Conservation (phyloP, 2,797 vertebrate species). For the Malacoraja senta region DNA sequence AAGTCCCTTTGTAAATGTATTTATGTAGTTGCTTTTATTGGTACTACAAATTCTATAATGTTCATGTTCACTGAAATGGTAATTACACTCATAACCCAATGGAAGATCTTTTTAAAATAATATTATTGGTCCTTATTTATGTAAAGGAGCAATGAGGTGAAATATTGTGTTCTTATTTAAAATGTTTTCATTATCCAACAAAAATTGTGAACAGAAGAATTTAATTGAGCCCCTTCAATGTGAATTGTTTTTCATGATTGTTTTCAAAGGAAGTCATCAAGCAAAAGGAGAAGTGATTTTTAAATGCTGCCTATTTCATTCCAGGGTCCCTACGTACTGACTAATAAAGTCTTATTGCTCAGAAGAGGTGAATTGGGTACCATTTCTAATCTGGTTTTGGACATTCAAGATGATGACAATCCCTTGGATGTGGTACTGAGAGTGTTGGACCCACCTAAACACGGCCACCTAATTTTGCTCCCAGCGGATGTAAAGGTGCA, state of each 20-base stretch:
- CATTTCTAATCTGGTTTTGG: constrained; percentile 65
- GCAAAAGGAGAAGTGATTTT: background rate
- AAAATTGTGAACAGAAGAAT: background rate
- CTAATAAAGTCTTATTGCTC: constrained; percentile 63
- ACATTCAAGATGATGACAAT: constrained; percentile 78
- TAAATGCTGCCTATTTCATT: constrained; percentile 40
- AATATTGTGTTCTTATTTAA: background rate
- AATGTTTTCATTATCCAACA: background rate
- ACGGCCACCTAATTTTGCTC: constrained; percentile 63
- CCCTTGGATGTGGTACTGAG: constrained; percentile 69
- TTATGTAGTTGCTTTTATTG: background rate
- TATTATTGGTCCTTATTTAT: background rate
- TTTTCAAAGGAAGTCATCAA: background rate
- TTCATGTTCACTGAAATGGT: background rate
- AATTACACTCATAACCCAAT: background rate
- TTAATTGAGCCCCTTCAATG: background rate
- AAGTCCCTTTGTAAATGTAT: no score
- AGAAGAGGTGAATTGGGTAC: constrained; percentile 52
- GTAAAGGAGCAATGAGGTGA: background rate
- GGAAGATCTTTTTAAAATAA: background rate
- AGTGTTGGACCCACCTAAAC: constrained; percentile 69
- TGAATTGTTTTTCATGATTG: background rate
- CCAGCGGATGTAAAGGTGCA: constrained; percentile 46
- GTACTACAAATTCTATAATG: background rate
- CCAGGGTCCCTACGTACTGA: constrained; percentile 71